Conservation (phyloP, 2,888 invertebrate species). For the Stramonita haemastoma region DNA sequence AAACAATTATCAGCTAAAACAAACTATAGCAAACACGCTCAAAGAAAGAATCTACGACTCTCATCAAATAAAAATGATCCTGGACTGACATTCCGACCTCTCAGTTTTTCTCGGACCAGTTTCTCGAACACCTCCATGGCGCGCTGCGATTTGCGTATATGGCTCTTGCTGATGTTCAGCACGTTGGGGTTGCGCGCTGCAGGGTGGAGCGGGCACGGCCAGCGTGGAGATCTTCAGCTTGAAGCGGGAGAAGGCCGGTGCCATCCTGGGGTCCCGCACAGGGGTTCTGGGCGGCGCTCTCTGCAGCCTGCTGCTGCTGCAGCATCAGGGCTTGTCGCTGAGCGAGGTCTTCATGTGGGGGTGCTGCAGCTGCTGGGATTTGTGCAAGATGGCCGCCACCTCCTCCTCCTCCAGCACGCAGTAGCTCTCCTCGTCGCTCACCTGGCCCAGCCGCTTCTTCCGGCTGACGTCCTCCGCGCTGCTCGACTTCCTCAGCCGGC, state of each 20-base stretch:
- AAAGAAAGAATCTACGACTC: not conserved
- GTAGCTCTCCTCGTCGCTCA: slow-evolving; percentile 39
- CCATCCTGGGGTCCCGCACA: slow-evolving; percentile 28
- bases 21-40: too few species aligned
- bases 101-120: slow-evolving; percentile 59
- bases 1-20: too few species aligned
- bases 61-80: slow-evolving; percentile 66
- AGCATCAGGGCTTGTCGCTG: slow-evolving; percentile 63
- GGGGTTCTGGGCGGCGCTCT: not conserved
- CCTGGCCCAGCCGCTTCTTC: not conserved
- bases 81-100: slow-evolving; percentile 59
- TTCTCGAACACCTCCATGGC: slow-evolving; percentile 64
- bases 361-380: slow-evolving; percentile 54
- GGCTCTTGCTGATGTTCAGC: slow-evolving; percentile 47
- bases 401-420: slow-evolving; percentile 48
- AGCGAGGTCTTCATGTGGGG: slow-evolving; percentile 65
- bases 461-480: slow-evolving; percentile 34
- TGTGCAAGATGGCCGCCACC: slow-evolving; percentile 47
- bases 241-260: slow-evolving; percentile 52
- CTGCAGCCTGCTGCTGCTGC: slow-evolving; percentile 15
- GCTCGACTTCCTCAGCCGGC: slow-evolving; percentile 29
- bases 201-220: slow-evolving; percentile 44
- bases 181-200: not conserved
- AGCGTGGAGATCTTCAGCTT: slow-evolving; percentile 53
- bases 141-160: slow-evolving; percentile 62